Percentiles rank a stretch among this genome's conserved stretches.
These are phyloP conservation scores for Podiceps cristatus DNA, from an alignment of 2,113 vertebrate species.

Conservation along the genomic window DNA sequence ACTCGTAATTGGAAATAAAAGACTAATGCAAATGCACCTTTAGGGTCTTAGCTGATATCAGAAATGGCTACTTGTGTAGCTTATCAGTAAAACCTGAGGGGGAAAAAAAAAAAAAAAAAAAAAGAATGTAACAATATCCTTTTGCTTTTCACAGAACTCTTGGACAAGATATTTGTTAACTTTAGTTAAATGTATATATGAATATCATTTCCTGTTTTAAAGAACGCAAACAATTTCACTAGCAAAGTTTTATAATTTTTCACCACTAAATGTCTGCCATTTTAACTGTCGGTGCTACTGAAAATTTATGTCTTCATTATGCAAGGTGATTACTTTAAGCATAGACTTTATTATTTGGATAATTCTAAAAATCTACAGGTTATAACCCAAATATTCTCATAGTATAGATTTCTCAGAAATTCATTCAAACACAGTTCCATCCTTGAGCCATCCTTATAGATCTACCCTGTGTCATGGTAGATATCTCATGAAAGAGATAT, in stretches of 20 bases:
- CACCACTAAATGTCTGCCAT: neutral
- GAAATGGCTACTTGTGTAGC: neutral
- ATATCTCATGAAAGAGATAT: neutral
- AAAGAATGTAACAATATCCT: neutral
- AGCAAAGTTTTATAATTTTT: neutral
- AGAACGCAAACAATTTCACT: neutral
- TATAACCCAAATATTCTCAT: neutral
- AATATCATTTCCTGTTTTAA: neutral
- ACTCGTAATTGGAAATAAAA: neutral
- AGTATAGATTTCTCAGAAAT: neutral
- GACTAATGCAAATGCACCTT: neutral
- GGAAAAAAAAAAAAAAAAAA: neutral
- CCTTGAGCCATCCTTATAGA: neutral
- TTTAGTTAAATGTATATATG: neutral
- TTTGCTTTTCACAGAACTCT: neutral
- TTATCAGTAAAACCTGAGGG: neutral
- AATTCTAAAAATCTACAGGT: neutral
- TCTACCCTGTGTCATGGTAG: neutral
- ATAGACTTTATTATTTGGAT: neutral
- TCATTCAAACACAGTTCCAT: neutral
- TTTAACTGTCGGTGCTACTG: neutral
- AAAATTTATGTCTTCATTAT: neutral
- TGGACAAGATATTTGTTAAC: neutral
- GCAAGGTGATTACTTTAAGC: neutral
- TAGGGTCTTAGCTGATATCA: neutral